These are phyloP conservation scores for Rhodinocichla rosea DNA, from an alignment of 2,113 vertebrate species.

Conservation along the genomic window DNA sequence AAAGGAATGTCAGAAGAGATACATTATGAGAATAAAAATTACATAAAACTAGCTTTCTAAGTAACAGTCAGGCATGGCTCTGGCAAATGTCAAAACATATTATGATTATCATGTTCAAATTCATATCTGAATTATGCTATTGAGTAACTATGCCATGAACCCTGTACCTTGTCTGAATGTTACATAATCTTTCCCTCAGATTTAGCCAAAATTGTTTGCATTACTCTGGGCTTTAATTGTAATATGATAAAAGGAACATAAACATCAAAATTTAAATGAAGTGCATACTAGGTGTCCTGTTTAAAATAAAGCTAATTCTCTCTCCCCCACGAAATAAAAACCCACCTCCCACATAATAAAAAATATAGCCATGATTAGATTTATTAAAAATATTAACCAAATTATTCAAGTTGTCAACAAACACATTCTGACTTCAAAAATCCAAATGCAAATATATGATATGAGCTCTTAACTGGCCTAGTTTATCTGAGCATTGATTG, in stretches of 20 bases:
- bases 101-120: neutral
- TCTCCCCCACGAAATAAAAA: fast-evolving
- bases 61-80: neutral
- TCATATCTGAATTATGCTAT: neutral
- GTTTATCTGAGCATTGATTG: neutral
- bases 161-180: neutral
- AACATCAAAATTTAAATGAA: neutral
- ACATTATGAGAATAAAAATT: neutral
- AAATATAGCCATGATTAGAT: neutral
- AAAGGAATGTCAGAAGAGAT: neutral
- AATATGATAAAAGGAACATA: neutral
- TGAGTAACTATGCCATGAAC: neutral
- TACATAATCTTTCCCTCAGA: neutral
- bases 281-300: neutral
- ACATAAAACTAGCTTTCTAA: neutral
- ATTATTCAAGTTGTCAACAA: neutral
- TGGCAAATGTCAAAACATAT: constrained; percentile 2
- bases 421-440: neutral
- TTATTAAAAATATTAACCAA: neutral
- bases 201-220: neutral
- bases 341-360: neutral
- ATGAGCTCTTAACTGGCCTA: neutral
- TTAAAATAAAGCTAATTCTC: neutral
- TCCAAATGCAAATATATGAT: neutral
- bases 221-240: neutral